Conservation (phyloP, 2,797 vertebrate genomes). For the Podargus strigoides region DNA sequence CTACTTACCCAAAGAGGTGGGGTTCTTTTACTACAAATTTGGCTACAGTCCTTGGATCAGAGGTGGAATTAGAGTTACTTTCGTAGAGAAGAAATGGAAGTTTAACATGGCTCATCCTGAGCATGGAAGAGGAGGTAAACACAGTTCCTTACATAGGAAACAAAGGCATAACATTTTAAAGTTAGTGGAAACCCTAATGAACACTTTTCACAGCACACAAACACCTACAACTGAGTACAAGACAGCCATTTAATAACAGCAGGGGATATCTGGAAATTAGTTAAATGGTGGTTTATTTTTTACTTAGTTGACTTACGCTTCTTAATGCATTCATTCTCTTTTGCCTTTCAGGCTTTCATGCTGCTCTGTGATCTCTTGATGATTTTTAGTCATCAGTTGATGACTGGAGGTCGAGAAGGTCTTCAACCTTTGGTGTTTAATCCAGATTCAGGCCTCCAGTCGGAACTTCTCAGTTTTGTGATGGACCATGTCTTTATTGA, state of each 20-base stretch:
- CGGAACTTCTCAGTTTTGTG: constrained; percentile 95
- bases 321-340: neutral
- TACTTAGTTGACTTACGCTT: neutral
- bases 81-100: neutral
- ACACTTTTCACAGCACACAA: neutral
- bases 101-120: neutral
- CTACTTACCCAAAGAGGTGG: neutral
- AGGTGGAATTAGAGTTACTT: neutral
- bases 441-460: constrained; percentile 92
- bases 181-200: neutral
- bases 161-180: neutral
- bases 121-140: neutral
- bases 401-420: constrained; percentile 88
- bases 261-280: neutral
- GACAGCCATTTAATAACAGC: neutral
- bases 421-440: constrained; percentile 96
- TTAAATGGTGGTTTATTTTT: neutral
- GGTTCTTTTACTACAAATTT: neutral
- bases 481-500: constrained; percentile 99
- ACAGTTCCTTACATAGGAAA: neutral
- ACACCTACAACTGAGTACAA: neutral
- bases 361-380: constrained; percentile 97
- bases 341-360: constrained; percentile 90
- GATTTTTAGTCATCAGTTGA: constrained; percentile 98
- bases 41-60: neutral